Base-by-base conservation (phyloP, 2,797 vertebrate genomes). In the Pangasius larnaudii region DNA sequence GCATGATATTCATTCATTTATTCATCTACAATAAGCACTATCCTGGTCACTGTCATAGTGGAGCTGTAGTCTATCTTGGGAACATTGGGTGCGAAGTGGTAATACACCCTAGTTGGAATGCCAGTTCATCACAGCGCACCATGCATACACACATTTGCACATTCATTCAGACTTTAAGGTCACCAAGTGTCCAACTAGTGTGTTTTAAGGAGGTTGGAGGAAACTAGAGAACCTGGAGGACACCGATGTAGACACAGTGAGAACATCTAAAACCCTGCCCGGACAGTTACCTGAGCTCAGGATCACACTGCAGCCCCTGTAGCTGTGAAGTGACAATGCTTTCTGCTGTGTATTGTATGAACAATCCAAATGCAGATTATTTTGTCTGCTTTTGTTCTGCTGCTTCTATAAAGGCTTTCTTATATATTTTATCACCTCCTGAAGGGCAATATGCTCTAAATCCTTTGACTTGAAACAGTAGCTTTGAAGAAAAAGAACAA, bases 401-500 rank as follows among this genome's bases (percentile, higher is more conserved):
- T 42, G 39, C 78, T 59, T 42, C 42, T 42, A 7, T 46, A 46
- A 2, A 27, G 11, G 4, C 36, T 81, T 46, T 42, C 24, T 39
- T 11, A 10, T 33, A 39, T 24, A 14, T 80, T 13, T 79, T 11
- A 33, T 58, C 9, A 14, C 33, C n/a, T 53, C 75, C 4, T 56
- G 51, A 80, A 85, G 59, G 42, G 36, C 71, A 46, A 67, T 61
- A 67, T 19, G 61, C 13, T 51, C 30, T 2, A 61, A 75, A 67
- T 65, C 58, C 56, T 36, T 63, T n/a, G 49, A 85, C 72, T n/a
- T 49, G 6, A 49, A 49, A 51, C 1, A 46, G 71, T 42, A 59
- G 65, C 46, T 39, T 81, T 81, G 11, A 81, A 72, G 19, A 61
- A 80, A 39, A 18, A 42, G 42, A 65, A 81, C 63, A 49, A 74